phyloP scores from a whole-genome alignment of 2,888 invertebrate genomes.

The Spicauda simplicius region DNA sequence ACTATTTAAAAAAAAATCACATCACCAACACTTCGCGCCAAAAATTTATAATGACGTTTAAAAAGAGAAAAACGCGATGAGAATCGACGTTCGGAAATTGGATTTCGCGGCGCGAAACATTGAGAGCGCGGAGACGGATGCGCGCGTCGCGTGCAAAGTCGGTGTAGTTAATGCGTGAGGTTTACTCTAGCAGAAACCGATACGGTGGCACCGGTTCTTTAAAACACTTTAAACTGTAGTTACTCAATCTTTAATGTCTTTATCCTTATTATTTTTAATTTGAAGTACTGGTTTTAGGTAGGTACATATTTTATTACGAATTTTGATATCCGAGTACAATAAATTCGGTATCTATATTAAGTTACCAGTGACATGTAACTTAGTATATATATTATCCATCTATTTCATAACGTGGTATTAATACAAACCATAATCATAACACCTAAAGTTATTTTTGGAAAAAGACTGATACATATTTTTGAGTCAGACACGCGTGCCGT shows the following conservation, averaged over 20 bases:
- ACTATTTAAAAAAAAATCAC: conserved; percentile 30
- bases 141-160: conserved; percentile 76
- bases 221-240: conserved; percentile 45
- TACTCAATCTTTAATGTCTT: not conserved
- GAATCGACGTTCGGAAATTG: conserved; percentile 48
- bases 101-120: conserved; percentile 70
- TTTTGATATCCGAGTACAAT: too few species aligned
- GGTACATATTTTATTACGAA: too few species aligned
- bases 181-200: conserved; percentile 61
- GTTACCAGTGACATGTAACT: too few species aligned
- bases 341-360: not conserved
- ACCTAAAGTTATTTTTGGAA: too few species aligned
- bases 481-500: not conserved
- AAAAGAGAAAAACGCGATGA: conserved; percentile 34
- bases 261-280: not conserved
- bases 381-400: too few species aligned
- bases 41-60: conserved; percentile 16
- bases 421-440: too few species aligned
- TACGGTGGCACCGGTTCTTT: conserved; percentile 40
- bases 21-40: conserved; percentile 9
- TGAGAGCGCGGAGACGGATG: conserved; percentile 63
- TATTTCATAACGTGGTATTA: too few species aligned
- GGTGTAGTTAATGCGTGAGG: conserved; percentile 66
- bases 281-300: too few species aligned
- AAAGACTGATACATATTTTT: too few species aligned